These are phyloP conservation scores for Coleophora deauratella DNA, from an alignment of 2,888 invertebrate species.

Conservation along the genomic window DNA sequence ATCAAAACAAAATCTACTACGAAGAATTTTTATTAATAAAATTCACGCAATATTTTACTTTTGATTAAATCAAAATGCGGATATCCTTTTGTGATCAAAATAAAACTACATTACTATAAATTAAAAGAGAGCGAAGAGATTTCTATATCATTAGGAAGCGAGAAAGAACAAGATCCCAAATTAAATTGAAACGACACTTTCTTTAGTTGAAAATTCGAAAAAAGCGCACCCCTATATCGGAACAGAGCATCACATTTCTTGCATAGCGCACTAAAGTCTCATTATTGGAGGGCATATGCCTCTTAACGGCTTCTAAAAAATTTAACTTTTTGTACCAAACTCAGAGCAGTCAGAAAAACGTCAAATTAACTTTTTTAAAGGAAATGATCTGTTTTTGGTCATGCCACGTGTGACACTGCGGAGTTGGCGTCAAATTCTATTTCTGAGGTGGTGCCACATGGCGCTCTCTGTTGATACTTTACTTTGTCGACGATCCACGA, in stretches of 20 bases:
- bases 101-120: constrained; percentile 1
- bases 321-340: constrained; percentile 51
- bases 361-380: constrained; percentile 73
- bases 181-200: too few relatives aligned
- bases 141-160: too few relatives aligned
- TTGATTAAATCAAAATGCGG: constrained; percentile 2
- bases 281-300: constrained; percentile 63
- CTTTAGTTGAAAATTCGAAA: constrained; percentile 13
- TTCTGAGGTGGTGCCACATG: constrained; percentile 56
- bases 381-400: constrained; percentile 69
- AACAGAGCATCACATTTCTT: constrained; percentile 62
- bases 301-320: constrained; percentile 57
- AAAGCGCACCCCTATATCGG: constrained; percentile 39
- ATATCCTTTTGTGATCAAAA: constrained; percentile 7
- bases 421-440: constrained; percentile 52
- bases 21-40: constrained; percentile 21
- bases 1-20: constrained; percentile 18
- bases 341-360: constrained; percentile 45
- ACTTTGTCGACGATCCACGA: constrained; percentile 64
- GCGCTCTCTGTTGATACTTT: constrained; percentile 53
- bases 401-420: constrained; percentile 63
- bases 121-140: too few relatives aligned
- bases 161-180: too few relatives aligned
- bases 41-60: constrained; percentile 1
- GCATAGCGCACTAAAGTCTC: constrained; percentile 48